phyloP scores from a whole-genome alignment of 2,888 invertebrate genomes.

The Cinara cedri region DNA sequence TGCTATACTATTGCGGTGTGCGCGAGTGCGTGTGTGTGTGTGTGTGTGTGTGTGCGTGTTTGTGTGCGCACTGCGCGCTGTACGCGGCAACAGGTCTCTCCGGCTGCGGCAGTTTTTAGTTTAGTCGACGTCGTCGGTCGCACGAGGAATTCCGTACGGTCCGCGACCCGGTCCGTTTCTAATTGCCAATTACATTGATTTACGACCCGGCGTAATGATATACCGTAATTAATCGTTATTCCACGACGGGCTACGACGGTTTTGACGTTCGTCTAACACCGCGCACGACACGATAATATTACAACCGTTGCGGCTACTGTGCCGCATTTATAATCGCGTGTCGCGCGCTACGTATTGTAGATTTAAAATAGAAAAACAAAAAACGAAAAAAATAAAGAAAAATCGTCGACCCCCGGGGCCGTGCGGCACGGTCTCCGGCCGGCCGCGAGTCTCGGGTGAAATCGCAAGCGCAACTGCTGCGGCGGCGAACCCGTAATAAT shows the following conservation, averaged over 20 bases:
- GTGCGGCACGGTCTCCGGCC: neutral
- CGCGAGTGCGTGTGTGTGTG: neutral
- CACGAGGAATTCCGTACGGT: conserved; percentile 39
- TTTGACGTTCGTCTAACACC: conserved; percentile 44
- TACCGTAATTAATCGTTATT: conserved; percentile 45
- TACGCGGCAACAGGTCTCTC: conserved; percentile 18
- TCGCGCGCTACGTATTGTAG: neutral
- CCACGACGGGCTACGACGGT: conserved; percentile 16
- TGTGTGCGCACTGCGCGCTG: neutral
- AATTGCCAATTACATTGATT: conserved; percentile 57
- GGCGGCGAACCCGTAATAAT: too few relatives aligned
- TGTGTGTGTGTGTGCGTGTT: neutral
- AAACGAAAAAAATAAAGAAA: too few relatives aligned
- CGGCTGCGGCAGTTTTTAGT: neutral
- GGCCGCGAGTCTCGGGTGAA: too few relatives aligned
- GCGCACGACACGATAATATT: conserved; percentile 23
- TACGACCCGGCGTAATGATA: conserved; percentile 47
- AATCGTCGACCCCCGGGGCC: too few relatives aligned
- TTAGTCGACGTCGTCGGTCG: conserved; percentile 1
- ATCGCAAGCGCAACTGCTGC: too few relatives aligned
- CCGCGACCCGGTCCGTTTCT: conserved; percentile 46
- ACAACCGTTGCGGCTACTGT: neutral
- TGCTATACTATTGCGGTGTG: too few relatives aligned
- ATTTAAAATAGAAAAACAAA: neutral
- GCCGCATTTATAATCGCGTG: neutral